Conservation (phyloP, 2,888 invertebrate genomes). For the Scelioninae gen. 2 region DNA sequence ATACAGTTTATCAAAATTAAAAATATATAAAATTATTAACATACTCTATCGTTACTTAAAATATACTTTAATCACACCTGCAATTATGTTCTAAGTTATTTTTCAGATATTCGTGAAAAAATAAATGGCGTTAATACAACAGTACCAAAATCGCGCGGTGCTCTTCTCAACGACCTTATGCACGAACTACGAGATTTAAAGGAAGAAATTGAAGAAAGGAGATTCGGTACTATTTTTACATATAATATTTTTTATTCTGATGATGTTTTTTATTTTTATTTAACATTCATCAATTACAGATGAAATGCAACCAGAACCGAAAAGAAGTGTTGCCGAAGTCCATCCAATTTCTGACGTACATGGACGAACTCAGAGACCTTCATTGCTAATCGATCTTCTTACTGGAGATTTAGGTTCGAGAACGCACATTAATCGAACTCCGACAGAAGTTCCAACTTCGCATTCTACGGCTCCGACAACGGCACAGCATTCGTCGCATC, state of each 20-base stretch:
- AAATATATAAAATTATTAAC: constrained; percentile 54
- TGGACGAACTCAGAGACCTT: constrained; percentile 79
- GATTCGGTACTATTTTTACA: constrained; percentile 69
- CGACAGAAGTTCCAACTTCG: constrained; percentile 70
- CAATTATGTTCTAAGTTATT: constrained; percentile 35
- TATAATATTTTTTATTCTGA: not conserved
- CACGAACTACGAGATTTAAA: constrained; percentile 90
- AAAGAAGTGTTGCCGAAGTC: constrained; percentile 72
- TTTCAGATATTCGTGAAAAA: constrained; percentile 83
- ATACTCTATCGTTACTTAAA: constrained; percentile 51
- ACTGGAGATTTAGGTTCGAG: constrained; percentile 77
- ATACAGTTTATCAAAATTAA: constrained; percentile 56
- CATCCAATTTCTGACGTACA: constrained; percentile 70
- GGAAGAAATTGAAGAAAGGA: constrained; percentile 88
- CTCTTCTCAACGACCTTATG: constrained; percentile 89
- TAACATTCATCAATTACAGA: constrained; percentile 62
- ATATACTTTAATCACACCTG: constrained; percentile 29
- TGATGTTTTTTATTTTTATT: constrained; percentile 9
- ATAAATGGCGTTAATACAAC: constrained; percentile 87
- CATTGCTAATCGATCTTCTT: constrained; percentile 81
- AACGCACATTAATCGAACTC: constrained; percentile 70
- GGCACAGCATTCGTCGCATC: constrained; percentile 66
- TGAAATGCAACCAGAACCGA: constrained; percentile 72
- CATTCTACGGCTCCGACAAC: constrained; percentile 67
- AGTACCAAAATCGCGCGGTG: constrained; percentile 90